These are phyloP conservation scores for Cnemophilus loriae DNA, from an alignment of 2,113 vertebrate genomes.

Conservation along the genomic window DNA sequence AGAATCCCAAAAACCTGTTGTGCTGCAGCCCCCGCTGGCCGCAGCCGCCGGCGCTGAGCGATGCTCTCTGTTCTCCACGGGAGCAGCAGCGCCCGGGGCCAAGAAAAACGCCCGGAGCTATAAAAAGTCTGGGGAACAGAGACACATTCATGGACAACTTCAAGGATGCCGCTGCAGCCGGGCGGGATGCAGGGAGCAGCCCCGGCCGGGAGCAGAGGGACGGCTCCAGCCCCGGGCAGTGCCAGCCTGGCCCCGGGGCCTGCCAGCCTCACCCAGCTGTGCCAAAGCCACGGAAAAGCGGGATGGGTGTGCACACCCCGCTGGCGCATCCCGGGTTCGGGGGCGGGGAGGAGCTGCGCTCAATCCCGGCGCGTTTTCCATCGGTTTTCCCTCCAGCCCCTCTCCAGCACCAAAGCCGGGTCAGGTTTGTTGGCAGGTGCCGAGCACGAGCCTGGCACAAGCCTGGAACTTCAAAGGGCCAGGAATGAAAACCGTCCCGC, in stretches of 20 bases:
- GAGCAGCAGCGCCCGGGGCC: not conserved
- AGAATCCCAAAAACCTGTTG: not conserved
- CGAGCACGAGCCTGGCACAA: not conserved
- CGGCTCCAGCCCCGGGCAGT: not conserved
- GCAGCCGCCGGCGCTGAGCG: not conserved
- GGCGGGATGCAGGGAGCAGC: not conserved
- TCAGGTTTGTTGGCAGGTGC: not conserved
- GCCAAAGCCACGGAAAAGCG: not conserved
- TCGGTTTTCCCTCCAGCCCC: not conserved
- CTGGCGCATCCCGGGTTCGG: not conserved
- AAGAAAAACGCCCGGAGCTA: slow-evolving; percentile 25
- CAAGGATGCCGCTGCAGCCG: not conserved
- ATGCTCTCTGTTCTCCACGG: slow-evolving; percentile 41
- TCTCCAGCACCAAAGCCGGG: not conserved
- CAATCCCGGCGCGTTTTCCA: fast-evolving
- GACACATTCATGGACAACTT: slow-evolving; percentile 26
- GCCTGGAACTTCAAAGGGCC: not conserved
- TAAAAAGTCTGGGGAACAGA: slow-evolving; percentile 57
- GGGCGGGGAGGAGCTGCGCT: not conserved
- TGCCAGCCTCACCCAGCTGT: fast-evolving
- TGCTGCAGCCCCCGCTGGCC: not conserved
- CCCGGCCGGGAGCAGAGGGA: not conserved
- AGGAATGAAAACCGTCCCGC: not conserved
- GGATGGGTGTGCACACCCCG: fast-evolving
- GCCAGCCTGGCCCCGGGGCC: not conserved